phyloP scores from a whole-genome alignment of 2,113 vertebrate species.

The Anser brachyrhynchus region DNA sequence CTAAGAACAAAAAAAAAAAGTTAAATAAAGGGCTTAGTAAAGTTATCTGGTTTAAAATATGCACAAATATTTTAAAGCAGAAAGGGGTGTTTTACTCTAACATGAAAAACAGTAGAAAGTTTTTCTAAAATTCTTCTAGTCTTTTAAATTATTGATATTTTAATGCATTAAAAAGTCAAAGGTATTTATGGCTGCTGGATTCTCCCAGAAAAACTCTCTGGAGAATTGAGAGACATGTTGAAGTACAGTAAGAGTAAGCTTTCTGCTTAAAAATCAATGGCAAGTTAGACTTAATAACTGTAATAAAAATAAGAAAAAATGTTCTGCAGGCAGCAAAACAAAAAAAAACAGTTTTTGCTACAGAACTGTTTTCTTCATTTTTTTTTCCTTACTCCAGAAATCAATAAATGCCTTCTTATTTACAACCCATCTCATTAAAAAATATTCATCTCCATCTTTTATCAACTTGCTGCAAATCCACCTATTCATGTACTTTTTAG shows the following conservation, averaged over 20 bases:
- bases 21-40: neutral
- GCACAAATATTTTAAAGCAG: neutral
- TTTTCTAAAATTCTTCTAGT: neutral
- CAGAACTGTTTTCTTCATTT: neutral
- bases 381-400: neutral
- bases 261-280: conserved; percentile 36
- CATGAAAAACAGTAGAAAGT: neutral
- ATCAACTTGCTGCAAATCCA: rapidly evolving
- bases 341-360: neutral
- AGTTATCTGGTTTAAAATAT: neutral
- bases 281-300: neutral
- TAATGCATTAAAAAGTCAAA: conserved; percentile 37
- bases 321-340: neutral
- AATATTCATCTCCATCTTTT: neutral
- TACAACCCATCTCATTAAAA: rapidly evolving
- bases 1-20: neutral
- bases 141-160: conserved; percentile 50
- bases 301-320: neutral
- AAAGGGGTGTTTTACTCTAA: neutral
- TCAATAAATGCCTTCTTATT: neutral
- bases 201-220: neutral
- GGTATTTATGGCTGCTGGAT: neutral
- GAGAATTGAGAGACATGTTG: neutral
- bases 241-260: neutral
- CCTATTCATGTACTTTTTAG: neutral